These are phyloP conservation scores for Andricus grossulariae DNA, from an alignment of 1,140 invertebrate species.

Conservation along the genomic window DNA sequence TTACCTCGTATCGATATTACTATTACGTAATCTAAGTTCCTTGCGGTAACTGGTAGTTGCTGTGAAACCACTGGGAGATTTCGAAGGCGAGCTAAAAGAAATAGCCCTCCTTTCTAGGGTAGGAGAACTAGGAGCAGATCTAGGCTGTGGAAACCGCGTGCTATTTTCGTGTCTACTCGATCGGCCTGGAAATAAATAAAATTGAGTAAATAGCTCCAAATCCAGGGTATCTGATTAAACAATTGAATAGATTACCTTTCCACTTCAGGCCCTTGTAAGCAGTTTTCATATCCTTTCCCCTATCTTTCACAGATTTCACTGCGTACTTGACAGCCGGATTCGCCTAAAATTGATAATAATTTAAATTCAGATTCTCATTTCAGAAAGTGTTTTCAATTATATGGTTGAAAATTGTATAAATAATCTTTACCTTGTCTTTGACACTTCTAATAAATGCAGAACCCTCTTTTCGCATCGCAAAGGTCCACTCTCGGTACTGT, in stretches of 20 bases:
- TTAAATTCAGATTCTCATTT: neutral
- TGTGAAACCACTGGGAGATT: conserved; percentile 69
- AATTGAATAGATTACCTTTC: conserved; percentile 71
- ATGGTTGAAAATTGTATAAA: neutral
- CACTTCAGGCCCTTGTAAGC: conserved; percentile 85
- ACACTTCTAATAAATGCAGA: conserved; percentile 85
- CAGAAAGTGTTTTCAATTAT: conserved; percentile 46
- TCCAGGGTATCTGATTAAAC: too few relatives aligned
- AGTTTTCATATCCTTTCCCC: conserved; percentile 84
- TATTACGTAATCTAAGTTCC: conserved; percentile 71
- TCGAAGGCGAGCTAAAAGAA: conserved; percentile 69
- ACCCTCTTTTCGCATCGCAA: conserved; percentile 81
- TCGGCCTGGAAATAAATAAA: conserved; percentile 63
- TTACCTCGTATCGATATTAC: conserved; percentile 73
- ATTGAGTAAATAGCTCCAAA: conserved; percentile 11
- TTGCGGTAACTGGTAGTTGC: conserved; percentile 76
- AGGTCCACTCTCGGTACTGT: conserved; percentile 86
- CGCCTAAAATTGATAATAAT: conserved; percentile 79
- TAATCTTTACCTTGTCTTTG: conserved; percentile 81
- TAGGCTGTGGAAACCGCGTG: conserved; percentile 74
- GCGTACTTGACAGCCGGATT: conserved; percentile 89
- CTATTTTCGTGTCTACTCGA: conserved; percentile 68
- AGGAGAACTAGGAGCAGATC: conserved; percentile 82
- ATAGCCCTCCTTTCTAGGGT: conserved; percentile 76
- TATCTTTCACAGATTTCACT: conserved; percentile 88